Evolutionary conservation across 2,113 vertebrate species (phyloP).

Genomic region (Pongo pygmaeus): DNA sequence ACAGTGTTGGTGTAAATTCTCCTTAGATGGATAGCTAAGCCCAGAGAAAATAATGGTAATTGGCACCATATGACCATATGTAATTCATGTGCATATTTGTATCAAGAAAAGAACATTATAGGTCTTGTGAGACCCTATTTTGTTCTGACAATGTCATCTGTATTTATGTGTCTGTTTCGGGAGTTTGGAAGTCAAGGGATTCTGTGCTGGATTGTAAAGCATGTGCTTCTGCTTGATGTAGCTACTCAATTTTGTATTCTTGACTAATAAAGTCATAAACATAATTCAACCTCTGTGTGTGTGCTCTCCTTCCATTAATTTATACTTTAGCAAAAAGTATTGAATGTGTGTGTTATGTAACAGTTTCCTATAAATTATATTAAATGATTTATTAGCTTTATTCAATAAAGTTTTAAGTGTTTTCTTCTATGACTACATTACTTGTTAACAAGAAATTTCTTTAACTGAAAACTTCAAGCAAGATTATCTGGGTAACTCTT

Average conservation of each 20-base stretch:
- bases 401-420: neutral
- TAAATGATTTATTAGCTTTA: conserved; percentile 31
- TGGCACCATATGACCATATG: too few species aligned
- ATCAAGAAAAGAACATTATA: neutral
- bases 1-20: neutral
- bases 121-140: neutral
- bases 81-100: neutral
- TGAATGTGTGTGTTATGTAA: neutral
- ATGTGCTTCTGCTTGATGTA: neutral
- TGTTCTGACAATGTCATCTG: neutral
- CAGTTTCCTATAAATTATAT: neutral
- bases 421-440: conserved; percentile 8
- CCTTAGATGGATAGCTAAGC: neutral
- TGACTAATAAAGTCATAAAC: conserved; percentile 49
- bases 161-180: neutral
- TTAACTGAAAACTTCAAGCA: neutral
- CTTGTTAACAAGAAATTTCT: neutral
- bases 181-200: neutral
- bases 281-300: neutral
- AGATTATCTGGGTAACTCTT: neutral
- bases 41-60: neutral
- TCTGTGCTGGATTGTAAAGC: neutral
- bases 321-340: neutral
- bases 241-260: neutral
- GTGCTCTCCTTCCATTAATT: neutral